Conservation (phyloP, 1,140 invertebrate genomes). For the Littorina saxatilis region DNA sequence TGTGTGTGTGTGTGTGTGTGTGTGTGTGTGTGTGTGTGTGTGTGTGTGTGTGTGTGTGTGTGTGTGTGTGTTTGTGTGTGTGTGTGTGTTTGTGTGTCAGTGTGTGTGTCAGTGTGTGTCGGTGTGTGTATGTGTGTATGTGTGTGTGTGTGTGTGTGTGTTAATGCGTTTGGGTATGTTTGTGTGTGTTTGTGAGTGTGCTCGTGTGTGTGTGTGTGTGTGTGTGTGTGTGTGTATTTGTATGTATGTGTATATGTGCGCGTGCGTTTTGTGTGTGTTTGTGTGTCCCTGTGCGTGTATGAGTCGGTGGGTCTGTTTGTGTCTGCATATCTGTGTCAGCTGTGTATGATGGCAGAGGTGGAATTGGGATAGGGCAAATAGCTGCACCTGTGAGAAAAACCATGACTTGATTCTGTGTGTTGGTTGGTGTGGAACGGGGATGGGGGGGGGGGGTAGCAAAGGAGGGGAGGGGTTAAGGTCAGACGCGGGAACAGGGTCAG, state of each 20-base stretch:
- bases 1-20: conserved; percentile 15
- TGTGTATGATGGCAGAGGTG: too few species aligned
- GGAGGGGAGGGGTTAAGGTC: too few species aligned
- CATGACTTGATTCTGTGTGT: too few species aligned
- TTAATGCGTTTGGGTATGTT: neutral
- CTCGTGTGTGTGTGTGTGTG: conserved; percentile 1
- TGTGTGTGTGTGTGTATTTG: neutral
- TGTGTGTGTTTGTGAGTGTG: neutral
- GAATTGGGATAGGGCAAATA: too few species aligned
- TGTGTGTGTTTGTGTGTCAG: neutral
- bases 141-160: neutral
- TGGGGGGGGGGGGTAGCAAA: too few species aligned
- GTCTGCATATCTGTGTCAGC: too few species aligned
- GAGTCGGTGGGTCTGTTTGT: too few species aligned
- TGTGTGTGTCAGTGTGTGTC: neutral
- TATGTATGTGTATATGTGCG: neutral
- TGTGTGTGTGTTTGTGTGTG: conserved; percentile 7
- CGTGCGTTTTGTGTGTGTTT: neutral
- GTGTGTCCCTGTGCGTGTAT: neutral
- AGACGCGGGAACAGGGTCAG: too few species aligned
- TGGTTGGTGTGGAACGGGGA: too few species aligned
- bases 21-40: neutral
- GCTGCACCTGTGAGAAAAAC: too few species aligned
- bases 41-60: conserved; percentile 10
- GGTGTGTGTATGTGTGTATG: neutral